Base-by-base conservation (phyloP, 2,113 vertebrate species). In the Limanda limanda region DNA sequence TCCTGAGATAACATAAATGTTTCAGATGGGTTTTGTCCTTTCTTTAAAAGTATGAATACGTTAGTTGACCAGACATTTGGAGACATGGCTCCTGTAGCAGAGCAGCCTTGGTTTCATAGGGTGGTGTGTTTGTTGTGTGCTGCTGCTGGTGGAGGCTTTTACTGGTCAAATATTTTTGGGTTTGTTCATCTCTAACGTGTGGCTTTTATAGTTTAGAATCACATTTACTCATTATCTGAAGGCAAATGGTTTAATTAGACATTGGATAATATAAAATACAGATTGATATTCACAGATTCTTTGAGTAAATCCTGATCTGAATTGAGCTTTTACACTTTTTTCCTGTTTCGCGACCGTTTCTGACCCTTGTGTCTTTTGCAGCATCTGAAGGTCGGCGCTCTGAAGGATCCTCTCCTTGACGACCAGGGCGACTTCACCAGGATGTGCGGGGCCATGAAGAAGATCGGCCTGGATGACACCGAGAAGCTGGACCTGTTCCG, bases 401-500 rank as follows among this genome's bases (percentile, higher is more conserved):
- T 99, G 85, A 99, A 97, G 87, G 98, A 99, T 89, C 97, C 97
- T 24, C 91, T 98, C 17, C 91, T 99, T 67, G 98, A 99, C 71
- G 98, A 99, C 88, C 95, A 96, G 2, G 97, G 97, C 14, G 98
- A 99, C 91, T 99, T 98, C 68, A 96, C 95, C 89, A 95, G 98
- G 87, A 99, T 99, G 98, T 98, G 97, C 48, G 94, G 88, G 35
- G 98, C 98, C 63, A 99, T 99, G 98, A 98, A 97, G 88, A 99
- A 95, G 91, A 99, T 99, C 24, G 98, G 98, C 54, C 91, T 99
- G 92, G 95, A 96, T 62, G 97, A 99, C 87, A 94, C 92, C 2
- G 98, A 99, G 93, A 99, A 99, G 77, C 96, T 98, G 61, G 96
- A 99, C 92, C 96, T 99, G 59, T 99, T 99, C 83, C 92, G 97